Evolutionary conservation across 2,888 invertebrate species (phyloP).

Genomic region (Amphipyra tragopoginis): DNA sequence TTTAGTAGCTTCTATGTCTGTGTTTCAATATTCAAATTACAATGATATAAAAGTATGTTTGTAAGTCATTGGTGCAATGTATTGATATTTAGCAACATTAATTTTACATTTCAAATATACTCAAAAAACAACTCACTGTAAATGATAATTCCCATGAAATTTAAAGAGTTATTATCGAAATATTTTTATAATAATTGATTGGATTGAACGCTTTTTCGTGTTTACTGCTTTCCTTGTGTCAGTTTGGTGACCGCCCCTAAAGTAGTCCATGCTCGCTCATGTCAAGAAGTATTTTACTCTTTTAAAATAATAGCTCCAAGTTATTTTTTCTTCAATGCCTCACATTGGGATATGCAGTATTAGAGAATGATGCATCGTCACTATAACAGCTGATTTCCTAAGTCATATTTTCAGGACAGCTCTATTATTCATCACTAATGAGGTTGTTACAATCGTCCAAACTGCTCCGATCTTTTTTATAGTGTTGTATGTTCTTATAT

Average conservation of each 20-base stretch:
- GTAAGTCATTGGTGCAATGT: slow-evolving; percentile 74
- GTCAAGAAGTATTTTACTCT: slow-evolving; percentile 85
- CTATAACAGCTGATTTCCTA: slow-evolving; percentile 89
- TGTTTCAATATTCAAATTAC: neutral
- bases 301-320: slow-evolving; percentile 86
- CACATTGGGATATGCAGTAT: slow-evolving; percentile 89
- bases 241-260: slow-evolving; percentile 89
- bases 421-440: slow-evolving; percentile 90
- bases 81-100: slow-evolving; percentile 71
- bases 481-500: slow-evolving; percentile 44
- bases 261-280: slow-evolving; percentile 90
- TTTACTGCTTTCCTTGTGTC: slow-evolving; percentile 91
- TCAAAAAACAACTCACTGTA: slow-evolving; percentile 89
- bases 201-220: slow-evolving; percentile 91
- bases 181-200: slow-evolving; percentile 87
- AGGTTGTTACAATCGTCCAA: slow-evolving; percentile 82
- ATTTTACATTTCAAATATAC: slow-evolving; percentile 80
- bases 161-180: slow-evolving; percentile 82
- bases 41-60: slow-evolving; percentile 43
- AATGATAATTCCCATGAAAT: slow-evolving; percentile 76
- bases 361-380: slow-evolving; percentile 90
- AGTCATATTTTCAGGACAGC: slow-evolving; percentile 88
- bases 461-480: slow-evolving; percentile 72
- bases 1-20: neutral
- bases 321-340: slow-evolving; percentile 87